phyloP scores from a whole-genome alignment of 2,113 vertebrate species.

The human region GRCh38 chr17:66395501-66396000 shows the following conservation, averaged over 20 bases:
- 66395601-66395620: background rate
- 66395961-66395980: background rate
- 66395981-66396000: background rate
- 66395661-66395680: background rate
- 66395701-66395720: background rate
- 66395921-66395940: background rate
- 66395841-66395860: background rate
- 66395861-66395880: background rate
- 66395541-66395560: fast-evolving
- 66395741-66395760: background rate
- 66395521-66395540: background rate
- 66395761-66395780: background rate
- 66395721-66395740: background rate
- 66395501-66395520: fast-evolving
- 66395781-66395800: background rate
- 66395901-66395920: background rate
- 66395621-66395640: too few relatives aligned
- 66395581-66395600: background rate
- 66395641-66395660: background rate
- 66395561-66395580: background rate
- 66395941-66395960: background rate
- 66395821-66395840: background rate
- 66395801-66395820: background rate
- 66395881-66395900: background rate
- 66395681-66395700: background rate